Percentiles rank a stretch among this genome's conserved stretches.
These are phyloP conservation scores for Phasia obesa DNA, from an alignment of 2,888 invertebrate species.

Conservation along the genomic window DNA sequence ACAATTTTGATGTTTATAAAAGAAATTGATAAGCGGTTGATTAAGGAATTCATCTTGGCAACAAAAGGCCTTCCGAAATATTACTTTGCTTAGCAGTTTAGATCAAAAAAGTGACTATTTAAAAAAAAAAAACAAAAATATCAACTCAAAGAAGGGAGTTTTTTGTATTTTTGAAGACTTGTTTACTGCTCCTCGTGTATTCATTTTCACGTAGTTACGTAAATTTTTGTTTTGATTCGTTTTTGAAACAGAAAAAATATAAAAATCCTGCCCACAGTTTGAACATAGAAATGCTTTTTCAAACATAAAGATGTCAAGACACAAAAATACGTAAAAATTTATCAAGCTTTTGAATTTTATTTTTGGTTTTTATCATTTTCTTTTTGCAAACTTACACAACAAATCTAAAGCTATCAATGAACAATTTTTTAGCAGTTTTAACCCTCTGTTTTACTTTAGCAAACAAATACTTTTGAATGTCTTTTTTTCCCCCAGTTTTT, in stretches of 20 bases:
- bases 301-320: neutral
- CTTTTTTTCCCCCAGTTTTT: conserved; percentile 14
- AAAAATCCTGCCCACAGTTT: neutral
- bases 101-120: too few species aligned
- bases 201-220: too few species aligned
- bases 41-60: too few species aligned
- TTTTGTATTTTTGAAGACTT: too few species aligned
- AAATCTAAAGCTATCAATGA: conserved; percentile 47
- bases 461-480: conserved; percentile 47
- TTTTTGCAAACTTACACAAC: neutral
- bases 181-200: too few species aligned
- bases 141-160: too few species aligned
- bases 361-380: neutral
- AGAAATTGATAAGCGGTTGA: too few species aligned
- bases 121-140: too few species aligned
- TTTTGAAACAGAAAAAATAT: neutral
- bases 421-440: conserved; percentile 34
- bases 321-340: neutral
- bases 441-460: conserved; percentile 40
- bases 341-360: neutral
- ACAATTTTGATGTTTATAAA: too few species aligned
- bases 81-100: too few species aligned
- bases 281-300: neutral
- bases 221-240: too few species aligned
- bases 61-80: too few species aligned